These are phyloP conservation scores for Crenuchus spilurus DNA, from an alignment of 2,797 vertebrate genomes.

Conservation along the genomic window DNA sequence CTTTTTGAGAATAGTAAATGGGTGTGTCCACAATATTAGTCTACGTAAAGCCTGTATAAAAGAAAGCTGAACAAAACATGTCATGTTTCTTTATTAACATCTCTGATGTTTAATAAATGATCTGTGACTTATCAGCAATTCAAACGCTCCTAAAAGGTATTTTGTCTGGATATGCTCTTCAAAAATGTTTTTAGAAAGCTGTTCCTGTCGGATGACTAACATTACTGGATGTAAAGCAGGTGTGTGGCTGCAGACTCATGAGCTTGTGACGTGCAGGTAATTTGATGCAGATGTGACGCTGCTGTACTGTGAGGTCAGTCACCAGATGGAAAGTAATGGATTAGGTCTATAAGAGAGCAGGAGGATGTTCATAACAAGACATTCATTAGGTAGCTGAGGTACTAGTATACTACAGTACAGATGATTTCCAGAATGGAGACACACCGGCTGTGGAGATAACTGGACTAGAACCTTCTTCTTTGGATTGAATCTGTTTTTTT, in stretches of 20 bases:
- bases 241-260: conserved; percentile 15
- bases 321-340: conserved; percentile 67
- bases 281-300: conserved; percentile 58
- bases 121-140: too few relatives aligned
- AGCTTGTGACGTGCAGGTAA: conserved; percentile 66
- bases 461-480: neutral
- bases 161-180: neutral
- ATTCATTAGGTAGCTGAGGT: neutral
- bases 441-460: neutral
- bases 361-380: conserved; percentile 29
- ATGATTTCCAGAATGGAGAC: neutral
- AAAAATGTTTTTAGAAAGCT: neutral
- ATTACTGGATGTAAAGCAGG: neutral
- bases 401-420: neutral
- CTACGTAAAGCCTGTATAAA: too few relatives aligned
- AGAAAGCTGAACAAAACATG: too few relatives aligned
- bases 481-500: neutral
- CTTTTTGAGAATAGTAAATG: too few relatives aligned
- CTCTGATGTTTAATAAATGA: too few relatives aligned
- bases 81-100: too few relatives aligned
- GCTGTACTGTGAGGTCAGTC: conserved; percentile 54
- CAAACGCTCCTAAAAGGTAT: too few relatives aligned
- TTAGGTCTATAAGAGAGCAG: conserved; percentile 58
- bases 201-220: neutral
- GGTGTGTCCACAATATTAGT: too few relatives aligned